A percentile compares a stretch with the other conserved stretches of the same genome.
Evolutionary conservation across 2,113 vertebrate species (phyloP).

Genomic region (western clawed frog (Xenopus tropicalis)): DNA sequence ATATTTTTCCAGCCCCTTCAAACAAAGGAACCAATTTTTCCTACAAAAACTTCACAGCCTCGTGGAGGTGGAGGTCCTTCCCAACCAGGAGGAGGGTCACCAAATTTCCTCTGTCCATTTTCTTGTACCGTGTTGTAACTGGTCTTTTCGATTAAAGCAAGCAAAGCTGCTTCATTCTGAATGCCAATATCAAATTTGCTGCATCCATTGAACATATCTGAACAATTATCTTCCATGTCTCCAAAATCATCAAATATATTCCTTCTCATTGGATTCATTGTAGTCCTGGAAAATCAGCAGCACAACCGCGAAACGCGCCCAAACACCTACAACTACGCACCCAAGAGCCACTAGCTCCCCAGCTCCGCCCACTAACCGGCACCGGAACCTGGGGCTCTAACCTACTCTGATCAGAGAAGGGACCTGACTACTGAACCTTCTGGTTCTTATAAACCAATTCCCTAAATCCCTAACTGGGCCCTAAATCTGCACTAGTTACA

Average conservation of each 20-base stretch:
- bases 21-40: conserved; percentile 94
- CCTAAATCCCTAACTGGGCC: too few relatives aligned
- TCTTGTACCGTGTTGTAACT: conserved; percentile 90
- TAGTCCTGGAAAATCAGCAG: conserved; percentile 46
- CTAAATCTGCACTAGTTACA: too few relatives aligned
- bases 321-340: too few relatives aligned
- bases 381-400: too few relatives aligned
- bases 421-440: too few relatives aligned
- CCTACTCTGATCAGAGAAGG: too few relatives aligned
- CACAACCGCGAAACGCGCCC: conserved; percentile 43
- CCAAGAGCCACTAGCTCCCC: too few relatives aligned
- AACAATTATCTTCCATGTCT: conserved; percentile 62
- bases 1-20: conserved; percentile 82
- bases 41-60: conserved; percentile 95
- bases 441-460: too few relatives aligned
- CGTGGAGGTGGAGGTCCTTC: conserved; percentile 87
- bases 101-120: conserved; percentile 93
- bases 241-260: conserved; percentile 52
- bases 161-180: conserved; percentile 74
- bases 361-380: too few relatives aligned
- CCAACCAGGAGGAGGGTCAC: conserved; percentile 97
- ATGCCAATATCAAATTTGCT: conserved; percentile 57
- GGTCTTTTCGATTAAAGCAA: conserved; percentile 82
- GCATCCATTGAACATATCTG: conserved; percentile 51
- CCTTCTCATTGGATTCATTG: too few relatives aligned